Conservation (phyloP, 2,888 invertebrate species). For the Amorpha juglandis region DNA sequence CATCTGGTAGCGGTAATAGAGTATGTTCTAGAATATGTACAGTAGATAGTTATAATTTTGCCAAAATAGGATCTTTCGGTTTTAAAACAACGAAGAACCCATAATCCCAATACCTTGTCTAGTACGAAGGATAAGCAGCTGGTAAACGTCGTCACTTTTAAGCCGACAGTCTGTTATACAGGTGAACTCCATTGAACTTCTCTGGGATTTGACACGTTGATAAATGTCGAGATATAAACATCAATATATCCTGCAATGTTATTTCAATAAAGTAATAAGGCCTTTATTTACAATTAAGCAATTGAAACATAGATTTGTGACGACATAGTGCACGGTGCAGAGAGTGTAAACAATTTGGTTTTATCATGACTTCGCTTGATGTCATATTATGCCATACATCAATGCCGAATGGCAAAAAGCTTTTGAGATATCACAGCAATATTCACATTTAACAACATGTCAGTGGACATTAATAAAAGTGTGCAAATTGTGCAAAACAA, state of each 20-base stretch:
- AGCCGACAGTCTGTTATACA: constrained; percentile 16
- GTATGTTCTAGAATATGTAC: too few relatives aligned
- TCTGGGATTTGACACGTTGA: background rate
- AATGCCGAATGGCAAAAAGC: too few relatives aligned
- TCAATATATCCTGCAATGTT: constrained; percentile 5
- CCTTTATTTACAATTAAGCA: background rate
- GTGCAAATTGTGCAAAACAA: background rate
- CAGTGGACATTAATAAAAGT: background rate
- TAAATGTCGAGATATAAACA: constrained; percentile 4
- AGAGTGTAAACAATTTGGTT: too few relatives aligned
- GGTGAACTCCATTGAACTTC: constrained; percentile 16
- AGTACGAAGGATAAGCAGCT: constrained; percentile 17
- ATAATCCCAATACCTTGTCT: constrained; percentile 15
- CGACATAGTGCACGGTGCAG: background rate
- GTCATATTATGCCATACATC: too few relatives aligned
- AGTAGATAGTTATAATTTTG: too few relatives aligned
- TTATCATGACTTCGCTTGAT: too few relatives aligned
- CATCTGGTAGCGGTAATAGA: too few relatives aligned
- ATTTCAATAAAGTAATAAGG: constrained; percentile 1
- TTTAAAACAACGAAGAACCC: background rate
- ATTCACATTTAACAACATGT: background rate
- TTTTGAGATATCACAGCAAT: too few relatives aligned
- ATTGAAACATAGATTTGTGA: constrained; percentile 3
- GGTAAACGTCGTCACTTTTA: constrained; percentile 11
- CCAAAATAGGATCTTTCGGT: background rate